Conservation (phyloP, 1,140 invertebrate genomes). For the Drosophila repletoides region DNA sequence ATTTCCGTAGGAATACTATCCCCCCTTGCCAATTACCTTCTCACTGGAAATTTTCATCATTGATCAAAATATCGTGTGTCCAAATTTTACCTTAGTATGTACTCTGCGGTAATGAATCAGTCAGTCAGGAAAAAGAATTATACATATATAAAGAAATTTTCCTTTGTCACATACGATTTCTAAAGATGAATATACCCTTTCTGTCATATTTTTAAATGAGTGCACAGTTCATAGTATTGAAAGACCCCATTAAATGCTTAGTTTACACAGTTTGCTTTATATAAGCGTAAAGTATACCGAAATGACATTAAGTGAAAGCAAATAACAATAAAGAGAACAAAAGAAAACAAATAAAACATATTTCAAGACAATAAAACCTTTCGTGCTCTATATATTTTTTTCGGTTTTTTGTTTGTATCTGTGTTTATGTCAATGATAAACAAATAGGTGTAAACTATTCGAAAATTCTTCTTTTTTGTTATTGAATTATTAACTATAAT, state of each 20-base stretch:
- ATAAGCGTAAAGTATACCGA: not conserved
- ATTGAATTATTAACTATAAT: not conserved
- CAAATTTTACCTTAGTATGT: too few relatives aligned
- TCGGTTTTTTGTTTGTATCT: conserved; percentile 7
- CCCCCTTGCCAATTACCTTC: too few relatives aligned
- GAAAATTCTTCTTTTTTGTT: not conserved
- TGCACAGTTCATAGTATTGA: not conserved
- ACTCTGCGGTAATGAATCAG: too few relatives aligned
- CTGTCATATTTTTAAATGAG: too few relatives aligned
- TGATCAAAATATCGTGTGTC: too few relatives aligned
- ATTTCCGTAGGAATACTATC: too few relatives aligned
- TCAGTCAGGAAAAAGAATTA: too few relatives aligned
- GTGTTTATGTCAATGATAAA: conserved; percentile 1
- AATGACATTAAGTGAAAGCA: not conserved
- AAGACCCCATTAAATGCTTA: not conserved
- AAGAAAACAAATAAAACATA: conserved; percentile 14
- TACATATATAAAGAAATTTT: too few relatives aligned
- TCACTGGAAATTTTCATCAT: too few relatives aligned
- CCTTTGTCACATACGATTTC: too few relatives aligned
- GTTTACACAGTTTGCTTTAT: conserved; percentile 15
- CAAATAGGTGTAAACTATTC: conserved; percentile 3
- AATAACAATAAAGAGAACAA: not conserved
- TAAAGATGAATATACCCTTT: too few relatives aligned
- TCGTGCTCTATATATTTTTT: conserved; percentile 6
- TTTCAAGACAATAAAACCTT: not conserved